Base-by-base conservation (phyloP, 1,140 invertebrate genomes). In the Drosophila micromelanica region DNA sequence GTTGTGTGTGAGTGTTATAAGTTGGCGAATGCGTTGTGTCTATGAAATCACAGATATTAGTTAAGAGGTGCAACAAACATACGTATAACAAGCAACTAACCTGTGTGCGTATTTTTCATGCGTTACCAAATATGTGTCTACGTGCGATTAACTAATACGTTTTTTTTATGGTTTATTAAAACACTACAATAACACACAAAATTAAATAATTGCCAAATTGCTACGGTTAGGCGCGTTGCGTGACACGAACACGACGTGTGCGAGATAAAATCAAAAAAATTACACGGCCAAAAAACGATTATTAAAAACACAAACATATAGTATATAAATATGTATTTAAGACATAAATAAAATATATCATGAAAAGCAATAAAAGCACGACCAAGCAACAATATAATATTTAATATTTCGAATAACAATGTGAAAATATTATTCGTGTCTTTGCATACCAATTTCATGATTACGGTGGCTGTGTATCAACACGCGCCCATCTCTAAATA, bases 1-100 rank as follows among this genome's bases (percentile, higher is more conserved):
- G 40, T 48, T 54, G 55, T 52, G 45, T 59, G 52, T 30, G 43
- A 35, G 37, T 46, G 12, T 30, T 71, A 35, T 59, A 51, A 67
- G 43, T 60, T 61, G 42, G 7, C n/a, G 30, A 23, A 37, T 55
- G 51, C 43, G 38, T 61, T 38, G 35, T 23, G 45, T 49, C 35
- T 56, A 69, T 73, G 57, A 73, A 59, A 61, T 43, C 45, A 56
- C 51, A 73, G 56, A 49, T 30, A 61, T 73, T 73, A 73, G 56
- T 68, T 37, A 62, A 42, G 32, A 35, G n/a, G 43, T 37, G 62
- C 12, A 12, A 43, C 52, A 35, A 12, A 52, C 49, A n/a, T n/a
- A 63, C 9, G 20, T 49, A 49, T 5, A 59, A 15, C 2, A 42
- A 55, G 13, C 27, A 35, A 61, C 55, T 54, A 69, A 69, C 64